phyloP scores from a whole-genome alignment of 2,888 invertebrate species.

The Rapana venosa region DNA sequence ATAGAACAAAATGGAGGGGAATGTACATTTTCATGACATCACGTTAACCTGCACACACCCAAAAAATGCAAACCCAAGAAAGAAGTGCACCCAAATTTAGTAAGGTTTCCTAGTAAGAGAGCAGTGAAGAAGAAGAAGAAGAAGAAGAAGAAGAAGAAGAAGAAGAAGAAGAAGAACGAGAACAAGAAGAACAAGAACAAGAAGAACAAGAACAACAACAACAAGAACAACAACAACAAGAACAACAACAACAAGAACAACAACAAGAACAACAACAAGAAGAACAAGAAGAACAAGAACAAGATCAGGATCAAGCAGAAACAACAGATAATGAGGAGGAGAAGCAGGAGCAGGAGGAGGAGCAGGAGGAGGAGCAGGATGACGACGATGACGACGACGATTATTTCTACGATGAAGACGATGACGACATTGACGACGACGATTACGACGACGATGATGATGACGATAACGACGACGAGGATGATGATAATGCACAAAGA shows the following conservation, averaged over 20 bases:
- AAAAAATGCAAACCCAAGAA: no score
- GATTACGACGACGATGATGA: no score
- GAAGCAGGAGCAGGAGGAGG: background rate
- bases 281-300: background rate
- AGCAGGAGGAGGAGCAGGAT: background rate
- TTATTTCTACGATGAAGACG: slow-evolving; percentile 9
- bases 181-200: background rate
- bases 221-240: background rate
- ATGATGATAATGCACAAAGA: slow-evolving; percentile 5
- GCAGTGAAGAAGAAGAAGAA: background rate
- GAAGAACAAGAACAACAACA: background rate
- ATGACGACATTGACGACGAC: no score
- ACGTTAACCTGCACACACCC: no score
- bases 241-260: background rate
- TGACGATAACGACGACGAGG: slow-evolving; percentile 30
- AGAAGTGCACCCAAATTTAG: no score
- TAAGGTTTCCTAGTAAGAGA: background rate
- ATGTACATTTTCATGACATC: no score
- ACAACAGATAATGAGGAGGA: background rate
- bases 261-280: background rate
- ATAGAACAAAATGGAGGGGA: no score
- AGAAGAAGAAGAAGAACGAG: background rate
- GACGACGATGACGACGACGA: background rate
- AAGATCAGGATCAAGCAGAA: background rate
- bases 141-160: background rate